Evolutionary conservation across 2,113 vertebrate species (phyloP), one percentile per base, ranked within the genome.

Genomic region (Microtus montanus): DNA sequence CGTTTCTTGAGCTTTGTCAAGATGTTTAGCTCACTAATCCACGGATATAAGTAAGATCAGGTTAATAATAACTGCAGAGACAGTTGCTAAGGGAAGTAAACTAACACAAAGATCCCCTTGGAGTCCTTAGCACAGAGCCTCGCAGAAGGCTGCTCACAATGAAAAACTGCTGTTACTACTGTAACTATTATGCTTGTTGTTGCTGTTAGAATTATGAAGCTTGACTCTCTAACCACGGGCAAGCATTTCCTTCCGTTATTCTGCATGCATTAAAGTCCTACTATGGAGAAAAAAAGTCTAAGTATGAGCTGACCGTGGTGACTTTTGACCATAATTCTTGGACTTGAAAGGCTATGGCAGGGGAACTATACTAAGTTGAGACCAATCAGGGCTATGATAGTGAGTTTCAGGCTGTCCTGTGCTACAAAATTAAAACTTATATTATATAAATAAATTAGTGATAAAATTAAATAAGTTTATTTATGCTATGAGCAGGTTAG

Each of bases 71-170:
- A 24, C 35, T 41, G 22, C 2, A 84, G 24, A 7, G 38, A 44
- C 24, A 68, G 7, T 91, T 97, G 90, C 89, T 77, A 8, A 85
- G 79, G 87, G 28, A 24, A 11, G 10, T 94, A 70, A 89, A 61
- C 7, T 44, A 35, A 70, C 58, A 78, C 64, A 54, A 87, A 54
- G 11, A 12, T 87, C 12, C 44, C 12, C 12, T 52, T 24, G 12
- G 68, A 84, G 68, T 41, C 28, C 47, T 88, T 74, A 74, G 80
- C 41, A 41, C 20, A 35, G 68, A 89, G 70, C 22, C 41, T 84
- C 41, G 5, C 33, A 71, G 38, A 87, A 14, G 41, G 12, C 73
- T 22, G 5, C 2, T 44, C 4, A 68, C 79, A n/a, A 3, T n/a
- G 66, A 68, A 22, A 58, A 49, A 52, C 68, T 5, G 5, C 73